Base-by-base conservation (phyloP, 2,888 invertebrate species). In the Folsomia manolachei region DNA sequence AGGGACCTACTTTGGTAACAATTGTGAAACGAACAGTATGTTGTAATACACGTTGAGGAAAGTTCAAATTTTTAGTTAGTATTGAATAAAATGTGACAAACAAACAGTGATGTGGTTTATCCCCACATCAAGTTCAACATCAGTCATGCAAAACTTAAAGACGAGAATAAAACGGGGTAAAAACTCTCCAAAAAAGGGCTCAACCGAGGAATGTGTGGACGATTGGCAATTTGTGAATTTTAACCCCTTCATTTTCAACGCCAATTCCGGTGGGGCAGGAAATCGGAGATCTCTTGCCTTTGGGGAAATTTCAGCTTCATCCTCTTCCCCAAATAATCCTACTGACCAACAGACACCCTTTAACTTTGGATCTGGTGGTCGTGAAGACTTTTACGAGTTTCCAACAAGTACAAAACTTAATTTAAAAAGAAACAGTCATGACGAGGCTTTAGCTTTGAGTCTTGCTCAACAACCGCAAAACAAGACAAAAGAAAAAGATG, bases 61-160 rank as follows among this genome's bases (percentile, higher is more conserved):
- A 39, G 39, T 39, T 9, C 39, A 39, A 39, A 39, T 39, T 39
- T 11, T 60, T 21, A 19, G 60, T 60, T 60, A 60, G n/a, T 60
- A 60, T 60, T 60, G 4, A 60, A 60, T 11, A 21, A 18, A 27
- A 25, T 62, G 14, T 24, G 24, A 7, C 21, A 1, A 27, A 61
- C 9, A 25, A 61, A 1, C 14, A 64, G 74, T 76, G 74, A 82
- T 82, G 83, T 83, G 84, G 83, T 83, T 83, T n/a, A 7, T 56
- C 83, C 83, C 63, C 81, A 82, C 75, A 78, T 82, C 73, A 76
- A 82, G 75, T 83, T 39, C 39, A 39, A 9, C 39, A 39, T 39
- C 39, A 78, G 82, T 83, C 75, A 84, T 84, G 84, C 83, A 83
- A 81, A 83, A 83, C 81, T 82, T 82, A 82, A 85, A 85, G 83